phyloP scores from a whole-genome alignment of 2,797 vertebrate species.

The Discoglossus pictus region DNA sequence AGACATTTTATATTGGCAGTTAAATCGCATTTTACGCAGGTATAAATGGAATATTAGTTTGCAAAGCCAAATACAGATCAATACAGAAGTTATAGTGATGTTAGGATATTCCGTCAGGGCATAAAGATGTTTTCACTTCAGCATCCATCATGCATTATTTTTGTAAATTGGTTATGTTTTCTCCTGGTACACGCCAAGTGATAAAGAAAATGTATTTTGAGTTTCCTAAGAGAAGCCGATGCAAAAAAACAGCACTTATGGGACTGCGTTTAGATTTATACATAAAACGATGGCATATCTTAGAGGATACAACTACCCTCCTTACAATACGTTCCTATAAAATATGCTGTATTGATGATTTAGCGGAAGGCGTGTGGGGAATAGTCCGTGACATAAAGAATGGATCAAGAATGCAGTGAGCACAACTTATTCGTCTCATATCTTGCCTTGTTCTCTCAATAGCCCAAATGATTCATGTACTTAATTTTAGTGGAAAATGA shows the following conservation, averaged over 20 bases:
- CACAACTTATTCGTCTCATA: not conserved
- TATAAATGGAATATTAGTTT: too few relatives aligned
- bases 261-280: constrained; percentile 28
- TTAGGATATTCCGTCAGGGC: too few relatives aligned
- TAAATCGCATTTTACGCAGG: too few relatives aligned
- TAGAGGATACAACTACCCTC: not conserved
- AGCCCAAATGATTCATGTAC: constrained; percentile 41
- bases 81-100: too few relatives aligned
- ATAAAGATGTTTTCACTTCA: not conserved
- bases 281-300: constrained; percentile 34
- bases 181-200: constrained; percentile 4
- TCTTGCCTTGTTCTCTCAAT: constrained; percentile 10
- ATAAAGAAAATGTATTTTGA: constrained; percentile 30
- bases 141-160: not conserved
- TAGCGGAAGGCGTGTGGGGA: constrained; percentile 10
- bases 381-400: constrained; percentile 23
- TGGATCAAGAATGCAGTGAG: not conserved
- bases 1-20: too few relatives aligned
- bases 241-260: constrained; percentile 7
- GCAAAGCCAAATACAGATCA: too few relatives aligned
- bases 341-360: constrained; percentile 31
- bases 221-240: constrained; percentile 13
- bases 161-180: constrained; percentile 9
- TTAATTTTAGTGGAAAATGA: constrained; percentile 32
- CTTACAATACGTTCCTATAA: not conserved